Base-by-base conservation (phyloP, 2,888 invertebrate species). In the Leucoma salicis region DNA sequence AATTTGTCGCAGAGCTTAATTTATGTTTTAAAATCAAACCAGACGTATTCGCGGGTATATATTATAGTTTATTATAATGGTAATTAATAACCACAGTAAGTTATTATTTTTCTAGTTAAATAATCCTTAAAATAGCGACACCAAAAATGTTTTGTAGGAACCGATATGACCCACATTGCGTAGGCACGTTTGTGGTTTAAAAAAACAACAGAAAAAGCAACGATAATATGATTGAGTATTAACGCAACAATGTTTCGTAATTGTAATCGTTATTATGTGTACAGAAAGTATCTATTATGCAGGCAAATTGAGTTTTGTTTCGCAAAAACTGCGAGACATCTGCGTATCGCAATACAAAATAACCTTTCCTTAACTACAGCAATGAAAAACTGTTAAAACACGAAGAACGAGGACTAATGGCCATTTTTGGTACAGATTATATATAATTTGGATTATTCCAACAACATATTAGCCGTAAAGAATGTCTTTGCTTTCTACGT, bases 401-500 rank as follows among this genome's bases (percentile, higher is more conserved):
- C 25, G 21, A 14, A 11, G 34, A 49, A 54, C 24, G 40, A 46
- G 40, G 10, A 31, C 38, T 39, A 52, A 43, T 32, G 21, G 28
- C 42, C 29, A 27, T 42, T 24, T 42, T 52, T 27, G 21, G 4
- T 14, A 31, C 11, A 29, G 18, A 47, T 57, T 41, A 50, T 32
- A 40, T 24, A 47, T 46, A 57, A 49, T 50, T 41, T 31, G 36
- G 14, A 34, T 41, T 28, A 37, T 53, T 42, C 42, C 21, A 21
- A 21, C 21, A 21, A 37, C 13, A 21, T 53, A 55, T 39, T 33
- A 44, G n/a, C 34, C 49, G 49, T 60, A 49, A 36, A 46, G 15
- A 32, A 46, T 35, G n/a, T 21, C 29, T 44, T 28, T 36, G 43
- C 62, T 61, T 61, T 57, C 58, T 49, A 40, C 42, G n/a, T n/a